phyloP scores from a whole-genome alignment of 1,140 invertebrate genomes.

The Caenorhabditis tropicalis region DNA sequence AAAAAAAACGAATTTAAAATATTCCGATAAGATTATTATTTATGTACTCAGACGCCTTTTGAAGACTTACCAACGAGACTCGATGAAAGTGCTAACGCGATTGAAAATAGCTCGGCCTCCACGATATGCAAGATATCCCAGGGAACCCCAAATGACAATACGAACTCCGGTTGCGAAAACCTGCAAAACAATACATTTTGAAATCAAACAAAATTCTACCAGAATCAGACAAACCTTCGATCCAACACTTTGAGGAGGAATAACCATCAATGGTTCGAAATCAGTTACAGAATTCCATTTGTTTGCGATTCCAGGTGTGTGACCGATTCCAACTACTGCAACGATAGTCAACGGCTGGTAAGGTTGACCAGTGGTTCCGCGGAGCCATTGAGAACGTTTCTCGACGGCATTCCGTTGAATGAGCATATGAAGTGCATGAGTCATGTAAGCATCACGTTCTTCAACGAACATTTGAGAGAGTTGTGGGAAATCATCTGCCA shows the following conservation, averaged over 20 bases:
- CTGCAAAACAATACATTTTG: not conserved
- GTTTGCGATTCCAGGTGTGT: conserved; percentile 64
- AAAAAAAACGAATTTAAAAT: too few species aligned
- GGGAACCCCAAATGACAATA: conserved; percentile 32
- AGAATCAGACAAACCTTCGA: not conserved
- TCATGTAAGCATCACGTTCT: conserved; percentile 80
- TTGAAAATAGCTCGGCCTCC: conserved; percentile 31
- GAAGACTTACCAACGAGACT: conserved; percentile 1
- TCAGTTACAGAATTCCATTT: conserved; percentile 65
- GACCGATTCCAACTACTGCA: conserved; percentile 70
- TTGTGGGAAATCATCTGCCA: conserved; percentile 89
- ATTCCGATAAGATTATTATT: too few species aligned
- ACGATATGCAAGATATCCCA: conserved; percentile 35
- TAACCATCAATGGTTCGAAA: conserved; percentile 56
- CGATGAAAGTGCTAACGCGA: conserved; percentile 17
- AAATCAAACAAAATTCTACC: not conserved
- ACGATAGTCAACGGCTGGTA: conserved; percentile 64
- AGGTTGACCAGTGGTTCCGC: conserved; percentile 6
- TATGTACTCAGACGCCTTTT: not conserved
- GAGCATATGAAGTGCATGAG: conserved; percentile 60
- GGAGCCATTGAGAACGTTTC: conserved; percentile 62
- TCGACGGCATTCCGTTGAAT: conserved; percentile 58
- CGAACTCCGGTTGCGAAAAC: not conserved
- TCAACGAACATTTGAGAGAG: conserved; percentile 88
- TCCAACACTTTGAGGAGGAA: conserved; percentile 32